Evolutionary conservation across 2,888 invertebrate species (phyloP).

Genomic region (Cyclophora punctaria): DNA sequence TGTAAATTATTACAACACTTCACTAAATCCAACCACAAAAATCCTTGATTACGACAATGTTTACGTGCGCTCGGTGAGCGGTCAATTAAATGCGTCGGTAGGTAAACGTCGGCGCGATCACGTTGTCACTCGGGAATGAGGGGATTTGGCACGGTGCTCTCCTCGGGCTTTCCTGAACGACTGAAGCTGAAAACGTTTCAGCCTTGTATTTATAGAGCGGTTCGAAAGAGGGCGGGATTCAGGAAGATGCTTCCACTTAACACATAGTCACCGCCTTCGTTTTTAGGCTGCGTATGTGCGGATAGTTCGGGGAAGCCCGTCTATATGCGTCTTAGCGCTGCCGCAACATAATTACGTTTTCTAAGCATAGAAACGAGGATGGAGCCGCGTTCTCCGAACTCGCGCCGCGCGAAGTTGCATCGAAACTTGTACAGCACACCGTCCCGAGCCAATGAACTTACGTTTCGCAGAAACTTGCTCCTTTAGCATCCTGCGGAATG

Average conservation of each 20-base stretch:
- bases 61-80: slow-evolving; percentile 6
- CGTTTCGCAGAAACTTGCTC: too few species aligned
- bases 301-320: slow-evolving; percentile 67
- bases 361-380: slow-evolving; percentile 23
- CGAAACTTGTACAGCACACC: background rate
- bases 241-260: slow-evolving; percentile 64
- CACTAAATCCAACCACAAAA: slow-evolving; percentile 35
- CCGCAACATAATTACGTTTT: slow-evolving; percentile 17
- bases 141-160: slow-evolving; percentile 58
- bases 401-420: background rate
- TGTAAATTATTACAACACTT: slow-evolving; percentile 21
- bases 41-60: slow-evolving; percentile 14
- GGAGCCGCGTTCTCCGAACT: slow-evolving; percentile 12
- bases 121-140: slow-evolving; percentile 49
- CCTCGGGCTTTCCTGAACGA: slow-evolving; percentile 60
- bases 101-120: slow-evolving; percentile 41
- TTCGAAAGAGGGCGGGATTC: slow-evolving; percentile 54
- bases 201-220: slow-evolving; percentile 63
- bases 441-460: too few species aligned
- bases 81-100: slow-evolving; percentile 7
- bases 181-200: slow-evolving; percentile 56
- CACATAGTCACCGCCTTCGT: slow-evolving; percentile 51
- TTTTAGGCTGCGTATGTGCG: slow-evolving; percentile 44
- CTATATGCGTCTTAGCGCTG: slow-evolving; percentile 36
- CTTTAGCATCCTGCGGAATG: too few species aligned